phyloP scores from a whole-genome alignment of 2,888 invertebrate genomes.

The Plutella xylostella region DNA sequence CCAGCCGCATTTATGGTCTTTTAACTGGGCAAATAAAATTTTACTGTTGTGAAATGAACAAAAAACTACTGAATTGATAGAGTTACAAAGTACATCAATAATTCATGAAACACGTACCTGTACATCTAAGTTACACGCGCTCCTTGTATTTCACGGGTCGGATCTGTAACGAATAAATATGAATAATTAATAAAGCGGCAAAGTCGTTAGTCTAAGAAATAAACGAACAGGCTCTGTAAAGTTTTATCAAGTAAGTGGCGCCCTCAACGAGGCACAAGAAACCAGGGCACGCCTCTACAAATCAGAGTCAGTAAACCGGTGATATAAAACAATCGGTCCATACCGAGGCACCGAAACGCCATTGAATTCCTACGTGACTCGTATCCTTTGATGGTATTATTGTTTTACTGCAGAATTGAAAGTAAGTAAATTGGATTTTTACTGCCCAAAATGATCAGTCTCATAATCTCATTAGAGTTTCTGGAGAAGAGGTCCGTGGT shows the following conservation, averaged over 20 bases:
- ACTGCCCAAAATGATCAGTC: constrained; percentile 22
- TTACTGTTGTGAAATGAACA: too few relatives aligned
- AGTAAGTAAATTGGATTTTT: constrained; percentile 25
- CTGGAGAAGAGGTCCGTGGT: constrained; percentile 20
- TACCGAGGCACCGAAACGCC: neutral
- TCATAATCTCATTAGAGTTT: constrained; percentile 17
- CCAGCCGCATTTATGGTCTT: too few relatives aligned
- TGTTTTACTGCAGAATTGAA: constrained; percentile 18
- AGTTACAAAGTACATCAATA: neutral
- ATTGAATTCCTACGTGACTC: neutral
- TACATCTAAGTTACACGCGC: constrained; percentile 5
- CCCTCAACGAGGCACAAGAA: neutral
- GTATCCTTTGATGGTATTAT: constrained; percentile 1
- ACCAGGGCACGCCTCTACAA: neutral
- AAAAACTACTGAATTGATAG: too few relatives aligned
- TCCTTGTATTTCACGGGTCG: constrained; percentile 12
- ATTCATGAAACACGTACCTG: neutral
- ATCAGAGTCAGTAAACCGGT: constrained; percentile 1
- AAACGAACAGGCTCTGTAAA: neutral
- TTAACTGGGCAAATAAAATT: too few relatives aligned
- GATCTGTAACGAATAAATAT: constrained; percentile 21
- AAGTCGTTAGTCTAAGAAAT: too few relatives aligned
- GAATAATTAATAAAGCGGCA: constrained; percentile 16
- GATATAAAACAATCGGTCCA: constrained; percentile 4
- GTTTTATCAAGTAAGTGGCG: neutral